These are phyloP conservation scores for Rostratula benghalensis DNA, from an alignment of 2,113 vertebrate genomes.

Conservation along the genomic window DNA sequence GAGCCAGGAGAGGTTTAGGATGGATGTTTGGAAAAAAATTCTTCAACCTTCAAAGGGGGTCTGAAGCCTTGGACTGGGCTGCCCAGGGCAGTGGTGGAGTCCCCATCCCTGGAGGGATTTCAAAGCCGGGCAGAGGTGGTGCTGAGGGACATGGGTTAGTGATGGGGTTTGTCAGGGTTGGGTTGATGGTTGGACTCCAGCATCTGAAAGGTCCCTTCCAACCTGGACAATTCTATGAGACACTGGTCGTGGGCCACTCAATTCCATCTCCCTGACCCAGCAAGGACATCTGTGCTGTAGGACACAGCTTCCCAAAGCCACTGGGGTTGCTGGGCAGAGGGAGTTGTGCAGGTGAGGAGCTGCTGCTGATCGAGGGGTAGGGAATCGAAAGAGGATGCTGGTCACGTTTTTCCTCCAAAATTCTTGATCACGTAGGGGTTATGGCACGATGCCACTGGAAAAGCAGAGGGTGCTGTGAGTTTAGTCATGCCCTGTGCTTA, in stretches of 20 bases:
- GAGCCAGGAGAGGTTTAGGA: neutral
- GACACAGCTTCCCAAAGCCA: neutral
- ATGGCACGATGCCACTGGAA: neutral
- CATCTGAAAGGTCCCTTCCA: neutral
- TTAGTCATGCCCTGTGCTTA: conserved; percentile 28
- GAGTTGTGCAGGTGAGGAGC: neutral
- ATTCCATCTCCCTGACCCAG: neutral
- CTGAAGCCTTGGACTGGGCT: neutral
- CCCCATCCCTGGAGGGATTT: neutral
- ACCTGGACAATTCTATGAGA: neutral
- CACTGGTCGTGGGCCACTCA: fast-evolving
- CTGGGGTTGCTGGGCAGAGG: neutral
- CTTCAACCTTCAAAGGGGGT: neutral
- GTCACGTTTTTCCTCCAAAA: neutral
- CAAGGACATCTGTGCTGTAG: neutral
- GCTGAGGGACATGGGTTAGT: neutral
- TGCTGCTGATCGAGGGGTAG: neutral
- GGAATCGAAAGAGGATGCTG: neutral
- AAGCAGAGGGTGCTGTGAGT: neutral
- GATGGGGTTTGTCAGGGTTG: neutral
- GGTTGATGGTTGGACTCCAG: neutral
- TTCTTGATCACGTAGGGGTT: neutral
- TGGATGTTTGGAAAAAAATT: neutral
- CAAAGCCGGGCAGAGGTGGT: neutral
- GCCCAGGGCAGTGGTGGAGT: neutral